Conservation (phyloP, 2,888 invertebrate genomes). For the Cataglyphis albicans region DNA sequence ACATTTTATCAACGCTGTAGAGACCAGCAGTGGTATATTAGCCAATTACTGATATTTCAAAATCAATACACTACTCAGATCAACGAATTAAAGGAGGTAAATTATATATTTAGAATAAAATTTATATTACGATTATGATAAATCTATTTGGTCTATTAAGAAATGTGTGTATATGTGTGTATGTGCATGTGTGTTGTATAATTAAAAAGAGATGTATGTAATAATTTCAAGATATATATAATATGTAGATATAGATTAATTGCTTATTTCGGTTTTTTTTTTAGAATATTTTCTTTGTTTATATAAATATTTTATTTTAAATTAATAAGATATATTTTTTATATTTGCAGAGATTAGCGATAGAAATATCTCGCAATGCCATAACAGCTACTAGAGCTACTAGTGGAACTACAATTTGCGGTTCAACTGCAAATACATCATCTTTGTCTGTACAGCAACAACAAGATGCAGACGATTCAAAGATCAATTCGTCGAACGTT, state of each 20-base stretch:
- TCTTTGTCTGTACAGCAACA: constrained; percentile 61
- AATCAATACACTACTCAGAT: constrained; percentile 93
- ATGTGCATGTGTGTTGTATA: neutral
- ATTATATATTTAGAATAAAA: constrained; percentile 8
- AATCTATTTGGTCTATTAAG: neutral
- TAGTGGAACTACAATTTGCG: constrained; percentile 69
- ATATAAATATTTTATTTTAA: neutral
- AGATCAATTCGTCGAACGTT: constrained; percentile 69
- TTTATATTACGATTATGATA: neutral
- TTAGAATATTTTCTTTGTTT: neutral
- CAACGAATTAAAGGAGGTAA: constrained; percentile 93
- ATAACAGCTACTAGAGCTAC: constrained; percentile 87
- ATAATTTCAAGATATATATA: constrained; percentile 13
- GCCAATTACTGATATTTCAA: constrained; percentile 93
- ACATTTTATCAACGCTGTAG: constrained; percentile 97
- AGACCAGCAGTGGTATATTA: constrained; percentile 97
- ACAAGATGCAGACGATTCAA: constrained; percentile 71
- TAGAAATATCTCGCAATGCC: constrained; percentile 90
- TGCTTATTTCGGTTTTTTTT: neutral
- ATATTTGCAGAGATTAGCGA: constrained; percentile 88
- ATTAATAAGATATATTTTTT: constrained; percentile 1
- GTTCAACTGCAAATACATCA: constrained; percentile 70
- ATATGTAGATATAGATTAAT: neutral
- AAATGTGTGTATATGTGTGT: neutral
- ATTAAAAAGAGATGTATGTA: neutral